phyloP scores from a whole-genome alignment of 2,113 vertebrate species.

The Apus apus region DNA sequence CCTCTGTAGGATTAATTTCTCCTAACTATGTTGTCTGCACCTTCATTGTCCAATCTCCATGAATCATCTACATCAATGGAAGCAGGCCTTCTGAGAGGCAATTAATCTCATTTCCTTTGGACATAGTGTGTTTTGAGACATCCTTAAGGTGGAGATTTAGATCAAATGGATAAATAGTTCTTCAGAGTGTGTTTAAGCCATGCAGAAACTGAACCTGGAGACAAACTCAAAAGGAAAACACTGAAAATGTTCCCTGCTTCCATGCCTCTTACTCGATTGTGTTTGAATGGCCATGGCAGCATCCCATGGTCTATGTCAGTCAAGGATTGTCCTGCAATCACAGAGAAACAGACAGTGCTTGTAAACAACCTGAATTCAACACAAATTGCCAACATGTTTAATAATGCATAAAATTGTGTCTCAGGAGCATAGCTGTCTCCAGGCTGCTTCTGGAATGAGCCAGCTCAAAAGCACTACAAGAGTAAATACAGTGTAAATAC shows the following conservation, averaged over 20 bases:
- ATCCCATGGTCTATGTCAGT: rapidly evolving
- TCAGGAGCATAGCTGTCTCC: neutral
- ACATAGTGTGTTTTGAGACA: neutral
- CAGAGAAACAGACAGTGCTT: neutral
- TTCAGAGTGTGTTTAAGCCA: neutral
- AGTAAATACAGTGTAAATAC: neutral
- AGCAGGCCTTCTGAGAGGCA: neutral
- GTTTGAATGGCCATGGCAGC: rapidly evolving
- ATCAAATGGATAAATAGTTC: neutral
- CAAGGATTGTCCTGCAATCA: neutral
- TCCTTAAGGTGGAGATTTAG: neutral
- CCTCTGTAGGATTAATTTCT: neutral
- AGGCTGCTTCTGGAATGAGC: neutral
- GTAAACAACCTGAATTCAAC: neutral
- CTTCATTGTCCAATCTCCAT: neutral
- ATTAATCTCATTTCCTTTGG: neutral
- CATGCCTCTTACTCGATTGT: rapidly evolving
- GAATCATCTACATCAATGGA: rapidly evolving
- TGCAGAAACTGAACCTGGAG: neutral
- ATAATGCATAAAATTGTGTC: neutral
- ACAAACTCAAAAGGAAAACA: neutral
- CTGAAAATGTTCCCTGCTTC: neutral
- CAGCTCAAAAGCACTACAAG: neutral
- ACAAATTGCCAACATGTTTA: neutral
- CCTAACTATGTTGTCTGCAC: neutral